Conservation (phyloP, 2,797 vertebrate species). For the Coracias cyanogaster region DNA sequence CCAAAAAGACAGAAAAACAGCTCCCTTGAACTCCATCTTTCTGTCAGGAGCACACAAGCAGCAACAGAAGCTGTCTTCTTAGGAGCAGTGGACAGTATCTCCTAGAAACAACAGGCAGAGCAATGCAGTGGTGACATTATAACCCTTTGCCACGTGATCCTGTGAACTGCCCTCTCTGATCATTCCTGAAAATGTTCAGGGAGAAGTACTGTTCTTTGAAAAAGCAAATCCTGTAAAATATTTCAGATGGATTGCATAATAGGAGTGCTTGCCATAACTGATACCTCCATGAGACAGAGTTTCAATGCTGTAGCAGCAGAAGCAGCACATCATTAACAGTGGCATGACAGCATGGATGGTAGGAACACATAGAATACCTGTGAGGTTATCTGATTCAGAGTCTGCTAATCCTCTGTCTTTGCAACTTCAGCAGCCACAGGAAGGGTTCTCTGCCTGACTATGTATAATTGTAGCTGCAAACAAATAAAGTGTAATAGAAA, state of each 20-base stretch:
- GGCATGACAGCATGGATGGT: fast-evolving
- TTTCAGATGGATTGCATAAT: background rate
- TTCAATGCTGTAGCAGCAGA: background rate
- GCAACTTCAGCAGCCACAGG: background rate
- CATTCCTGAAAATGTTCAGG: background rate
- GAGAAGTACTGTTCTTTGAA: background rate
- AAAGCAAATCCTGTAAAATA: background rate
- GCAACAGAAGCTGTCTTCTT: no score
- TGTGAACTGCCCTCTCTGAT: background rate
- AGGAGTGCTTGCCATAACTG: background rate
- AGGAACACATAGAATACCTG: background rate
- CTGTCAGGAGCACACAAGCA: background rate
- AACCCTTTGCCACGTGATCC: background rate
- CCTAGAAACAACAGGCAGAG: background rate
- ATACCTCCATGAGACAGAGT: background rate
- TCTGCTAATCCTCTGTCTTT: background rate
- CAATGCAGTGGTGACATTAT: background rate
- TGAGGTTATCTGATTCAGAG: background rate
- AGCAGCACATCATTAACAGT: background rate
- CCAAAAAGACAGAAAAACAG: background rate
- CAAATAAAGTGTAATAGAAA: background rate
- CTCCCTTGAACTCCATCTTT: background rate
- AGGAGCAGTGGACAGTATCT: background rate
- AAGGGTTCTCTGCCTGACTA: background rate
- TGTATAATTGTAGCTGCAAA: background rate